These are phyloP conservation scores for Ferdinandea cuprea DNA, from an alignment of 2,888 invertebrate species.

Conservation along the genomic window DNA sequence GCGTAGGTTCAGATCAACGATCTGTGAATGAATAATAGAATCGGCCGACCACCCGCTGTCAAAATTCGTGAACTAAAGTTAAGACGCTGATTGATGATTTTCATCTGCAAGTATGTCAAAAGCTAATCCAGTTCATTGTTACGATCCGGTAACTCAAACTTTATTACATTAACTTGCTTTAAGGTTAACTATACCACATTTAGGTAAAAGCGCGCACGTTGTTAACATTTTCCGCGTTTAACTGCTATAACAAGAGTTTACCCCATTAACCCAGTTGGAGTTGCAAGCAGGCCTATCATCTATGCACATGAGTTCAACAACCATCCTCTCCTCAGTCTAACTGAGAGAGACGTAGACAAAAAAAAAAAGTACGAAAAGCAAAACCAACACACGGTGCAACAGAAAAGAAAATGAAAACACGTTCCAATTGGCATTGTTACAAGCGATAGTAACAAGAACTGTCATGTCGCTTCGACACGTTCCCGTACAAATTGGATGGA, in stretches of 20 bases:
- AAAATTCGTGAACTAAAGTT: slow-evolving; percentile 3
- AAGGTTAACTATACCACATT: background rate
- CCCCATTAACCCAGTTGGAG: slow-evolving; percentile 59
- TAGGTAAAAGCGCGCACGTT: slow-evolving; percentile 8
- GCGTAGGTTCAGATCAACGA: slow-evolving; percentile 5
- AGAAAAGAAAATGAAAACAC: slow-evolving; percentile 43
- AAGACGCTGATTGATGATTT: slow-evolving; percentile 20
- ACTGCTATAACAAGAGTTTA: slow-evolving; percentile 16
- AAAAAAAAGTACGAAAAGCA: slow-evolving; percentile 32
- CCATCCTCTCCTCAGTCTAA: slow-evolving; percentile 18
- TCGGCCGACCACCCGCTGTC: slow-evolving; percentile 24
- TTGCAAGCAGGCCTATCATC: slow-evolving; percentile 10
- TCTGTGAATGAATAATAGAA: background rate
- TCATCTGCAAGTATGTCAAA: slow-evolving; percentile 23
- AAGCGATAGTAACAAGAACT: slow-evolving; percentile 17
- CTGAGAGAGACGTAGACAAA: background rate
- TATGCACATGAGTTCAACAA: slow-evolving; percentile 10
- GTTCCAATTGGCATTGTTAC: slow-evolving; percentile 12
- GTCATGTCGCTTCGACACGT: background rate
- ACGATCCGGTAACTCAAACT: background rate
- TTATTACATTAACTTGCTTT: background rate
- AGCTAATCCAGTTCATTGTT: slow-evolving; percentile 15
- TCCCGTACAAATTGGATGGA: slow-evolving; percentile 6
- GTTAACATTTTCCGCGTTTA: background rate
- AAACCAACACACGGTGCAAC: background rate